Percentiles rank a stretch among this genome's conserved stretches.
Evolutionary conservation across 1,140 invertebrate species (phyloP).

Genomic region (Popillia japonica): DNA sequence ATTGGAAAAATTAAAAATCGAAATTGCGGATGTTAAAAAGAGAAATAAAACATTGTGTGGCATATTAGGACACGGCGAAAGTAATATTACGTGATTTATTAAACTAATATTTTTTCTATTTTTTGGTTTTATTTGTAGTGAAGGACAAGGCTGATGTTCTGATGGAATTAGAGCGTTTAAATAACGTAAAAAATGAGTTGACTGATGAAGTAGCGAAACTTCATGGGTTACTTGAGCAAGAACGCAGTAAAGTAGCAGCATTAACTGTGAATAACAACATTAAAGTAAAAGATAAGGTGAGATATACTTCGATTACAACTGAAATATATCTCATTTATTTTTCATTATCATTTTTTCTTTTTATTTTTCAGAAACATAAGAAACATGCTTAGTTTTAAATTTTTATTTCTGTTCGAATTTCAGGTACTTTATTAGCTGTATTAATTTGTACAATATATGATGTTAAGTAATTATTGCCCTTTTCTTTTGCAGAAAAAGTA

Average conservation of each 20-base stretch:
- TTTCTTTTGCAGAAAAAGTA: slow-evolving; percentile 17
- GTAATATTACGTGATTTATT: slow-evolving; percentile 63
- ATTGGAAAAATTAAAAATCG: slow-evolving; percentile 70
- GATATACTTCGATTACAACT: background rate
- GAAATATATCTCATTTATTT: background rate
- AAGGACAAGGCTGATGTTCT: slow-evolving; percentile 81
- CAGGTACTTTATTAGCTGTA: background rate
- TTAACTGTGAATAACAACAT: slow-evolving; percentile 35
- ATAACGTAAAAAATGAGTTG: slow-evolving; percentile 76
- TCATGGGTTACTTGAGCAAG: slow-evolving; percentile 79
- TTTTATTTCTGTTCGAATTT: slow-evolving; percentile 26
- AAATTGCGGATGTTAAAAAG: slow-evolving; percentile 76
- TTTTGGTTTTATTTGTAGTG: slow-evolving; percentile 63
- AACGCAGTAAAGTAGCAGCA: slow-evolving; percentile 71
- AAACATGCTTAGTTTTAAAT: slow-evolving; percentile 39
- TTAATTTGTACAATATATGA: background rate
- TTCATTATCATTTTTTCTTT: slow-evolving; percentile 22
- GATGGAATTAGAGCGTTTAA: slow-evolving; percentile 76
- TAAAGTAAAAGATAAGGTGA: slow-evolving; percentile 42
- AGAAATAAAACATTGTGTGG: slow-evolving; percentile 81
- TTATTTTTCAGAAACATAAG: slow-evolving; percentile 37
- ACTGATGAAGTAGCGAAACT: slow-evolving; percentile 73
- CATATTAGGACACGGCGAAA: slow-evolving; percentile 81
- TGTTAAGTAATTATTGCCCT: background rate
- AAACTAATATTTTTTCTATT: background rate